Conservation (phyloP, 2,888 invertebrate species). For the Athrips mouffetella region DNA sequence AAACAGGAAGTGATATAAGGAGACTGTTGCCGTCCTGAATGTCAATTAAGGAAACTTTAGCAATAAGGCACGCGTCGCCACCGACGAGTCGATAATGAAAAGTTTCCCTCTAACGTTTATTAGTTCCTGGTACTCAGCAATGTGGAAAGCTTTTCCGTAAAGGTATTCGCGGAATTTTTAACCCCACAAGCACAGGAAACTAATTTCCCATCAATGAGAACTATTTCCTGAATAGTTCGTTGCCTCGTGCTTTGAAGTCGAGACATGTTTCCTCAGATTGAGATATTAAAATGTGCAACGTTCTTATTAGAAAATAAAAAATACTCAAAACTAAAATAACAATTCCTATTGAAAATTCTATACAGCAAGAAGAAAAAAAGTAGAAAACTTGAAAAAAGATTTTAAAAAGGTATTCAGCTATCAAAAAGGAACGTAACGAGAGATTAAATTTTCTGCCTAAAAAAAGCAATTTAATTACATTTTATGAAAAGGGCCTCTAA, state of each 20-base stretch:
- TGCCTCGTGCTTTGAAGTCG: background rate
- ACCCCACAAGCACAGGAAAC: conserved; percentile 3
- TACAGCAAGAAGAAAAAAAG: background rate
- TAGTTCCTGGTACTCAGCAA: conserved; percentile 36
- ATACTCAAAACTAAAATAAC: background rate
- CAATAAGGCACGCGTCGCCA: conserved; percentile 38
- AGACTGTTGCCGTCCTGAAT: conserved; percentile 43
- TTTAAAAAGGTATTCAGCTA: too few species aligned
- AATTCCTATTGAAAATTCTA: background rate
- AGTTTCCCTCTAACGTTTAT: conserved; percentile 38
- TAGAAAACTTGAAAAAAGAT: background rate
- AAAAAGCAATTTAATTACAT: too few species aligned
- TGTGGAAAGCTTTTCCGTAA: conserved; percentile 7
- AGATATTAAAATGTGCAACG: background rate
- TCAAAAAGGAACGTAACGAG: too few species aligned
- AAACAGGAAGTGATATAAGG: conserved; percentile 25
- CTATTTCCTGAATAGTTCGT: conserved; percentile 7
- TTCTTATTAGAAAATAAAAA: conserved; percentile 1
- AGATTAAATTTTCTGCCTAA: too few species aligned
- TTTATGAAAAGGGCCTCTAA: too few species aligned
- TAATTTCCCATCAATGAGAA: background rate
- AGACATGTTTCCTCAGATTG: background rate
- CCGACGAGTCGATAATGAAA: conserved; percentile 42
- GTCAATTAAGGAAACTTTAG: conserved; percentile 55
- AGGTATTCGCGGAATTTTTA: conserved; percentile 9